These are phyloP conservation scores for Cetoscarus ocellatus DNA, from an alignment of 2,797 vertebrate genomes.

Conservation along the genomic window DNA sequence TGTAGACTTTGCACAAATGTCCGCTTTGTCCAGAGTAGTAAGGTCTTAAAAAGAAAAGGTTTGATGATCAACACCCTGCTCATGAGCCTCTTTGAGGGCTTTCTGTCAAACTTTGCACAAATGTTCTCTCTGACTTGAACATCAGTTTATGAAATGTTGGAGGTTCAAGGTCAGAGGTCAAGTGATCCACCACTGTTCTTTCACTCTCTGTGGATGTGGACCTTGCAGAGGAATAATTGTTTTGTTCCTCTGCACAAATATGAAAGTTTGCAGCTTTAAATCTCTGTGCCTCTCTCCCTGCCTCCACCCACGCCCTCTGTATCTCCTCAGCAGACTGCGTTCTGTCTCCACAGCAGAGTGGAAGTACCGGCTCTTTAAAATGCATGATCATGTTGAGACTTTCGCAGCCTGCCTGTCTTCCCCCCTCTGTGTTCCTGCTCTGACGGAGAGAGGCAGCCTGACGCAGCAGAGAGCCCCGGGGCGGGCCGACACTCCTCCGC, in stretches of 20 bases:
- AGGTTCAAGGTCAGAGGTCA: too few relatives aligned
- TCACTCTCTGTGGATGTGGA: too few relatives aligned
- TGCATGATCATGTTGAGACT: neutral
- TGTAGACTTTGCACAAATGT: too few relatives aligned
- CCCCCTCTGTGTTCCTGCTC: neutral
- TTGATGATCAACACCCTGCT: too few relatives aligned
- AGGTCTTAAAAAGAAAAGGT: too few relatives aligned
- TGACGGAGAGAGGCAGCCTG: neutral
- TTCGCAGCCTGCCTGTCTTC: neutral
- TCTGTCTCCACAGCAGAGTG: too few relatives aligned
- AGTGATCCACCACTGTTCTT: too few relatives aligned
- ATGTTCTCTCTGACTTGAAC: too few relatives aligned
- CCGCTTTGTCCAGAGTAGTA: too few relatives aligned
- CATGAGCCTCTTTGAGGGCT: too few relatives aligned
- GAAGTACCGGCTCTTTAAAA: neutral
- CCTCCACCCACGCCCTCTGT: neutral
- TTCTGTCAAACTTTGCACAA: too few relatives aligned
- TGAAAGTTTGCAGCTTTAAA: neutral
- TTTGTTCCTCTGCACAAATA: neutral
- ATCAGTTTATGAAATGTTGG: too few relatives aligned
- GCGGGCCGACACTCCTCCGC: constrained; percentile 3
- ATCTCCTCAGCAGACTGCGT: neutral
- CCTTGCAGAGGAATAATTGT: neutral
- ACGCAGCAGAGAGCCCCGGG: constrained; percentile 2
- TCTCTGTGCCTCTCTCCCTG: neutral